Evolutionary conservation across 2,888 invertebrate species (phyloP).

Genomic region (Bombylius discolor): DNA sequence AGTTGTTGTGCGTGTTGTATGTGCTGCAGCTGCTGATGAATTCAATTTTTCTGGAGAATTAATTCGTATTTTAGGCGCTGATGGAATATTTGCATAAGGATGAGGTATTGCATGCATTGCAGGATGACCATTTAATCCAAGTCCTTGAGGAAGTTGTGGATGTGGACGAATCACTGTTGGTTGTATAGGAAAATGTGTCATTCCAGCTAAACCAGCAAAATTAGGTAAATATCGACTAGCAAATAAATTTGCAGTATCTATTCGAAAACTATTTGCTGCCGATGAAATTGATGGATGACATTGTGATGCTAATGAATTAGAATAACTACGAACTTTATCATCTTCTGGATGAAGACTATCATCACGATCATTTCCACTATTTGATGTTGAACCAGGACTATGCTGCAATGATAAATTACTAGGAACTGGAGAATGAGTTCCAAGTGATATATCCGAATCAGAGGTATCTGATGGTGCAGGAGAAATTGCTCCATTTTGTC

Average conservation of each 20-base stretch:
- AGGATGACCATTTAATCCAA: slow-evolving; percentile 25
- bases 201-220: slow-evolving; percentile 34
- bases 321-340: slow-evolving; percentile 33
- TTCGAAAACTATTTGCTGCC: slow-evolving; percentile 28
- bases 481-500: slow-evolving; percentile 31
- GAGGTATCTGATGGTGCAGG: slow-evolving; percentile 35
- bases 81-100: slow-evolving; percentile 24
- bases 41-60: slow-evolving; percentile 36
- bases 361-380: slow-evolving; percentile 34
- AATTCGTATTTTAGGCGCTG: slow-evolving; percentile 32
- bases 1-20: slow-evolving; percentile 1
- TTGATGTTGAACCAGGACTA: slow-evolving; percentile 36
- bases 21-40: slow-evolving; percentile 23
- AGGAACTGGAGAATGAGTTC: slow-evolving; percentile 37
- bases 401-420: slow-evolving; percentile 35
- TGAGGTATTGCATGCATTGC: slow-evolving; percentile 16
- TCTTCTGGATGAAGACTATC: slow-evolving; percentile 34
- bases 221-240: slow-evolving; percentile 36
- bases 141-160: slow-evolving; percentile 31
- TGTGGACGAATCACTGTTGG: slow-evolving; percentile 36
- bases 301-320: slow-evolving; percentile 25
- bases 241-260: slow-evolving; percentile 29
- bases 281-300: slow-evolving; percentile 13
- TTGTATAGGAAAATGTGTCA: slow-evolving; percentile 35
- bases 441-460: slow-evolving; percentile 36